Percentiles rank a stretch among this genome's conserved stretches.
These are phyloP conservation scores for Salpingus planirostris DNA, from an alignment of 2,888 invertebrate species.

Conservation along the genomic window DNA sequence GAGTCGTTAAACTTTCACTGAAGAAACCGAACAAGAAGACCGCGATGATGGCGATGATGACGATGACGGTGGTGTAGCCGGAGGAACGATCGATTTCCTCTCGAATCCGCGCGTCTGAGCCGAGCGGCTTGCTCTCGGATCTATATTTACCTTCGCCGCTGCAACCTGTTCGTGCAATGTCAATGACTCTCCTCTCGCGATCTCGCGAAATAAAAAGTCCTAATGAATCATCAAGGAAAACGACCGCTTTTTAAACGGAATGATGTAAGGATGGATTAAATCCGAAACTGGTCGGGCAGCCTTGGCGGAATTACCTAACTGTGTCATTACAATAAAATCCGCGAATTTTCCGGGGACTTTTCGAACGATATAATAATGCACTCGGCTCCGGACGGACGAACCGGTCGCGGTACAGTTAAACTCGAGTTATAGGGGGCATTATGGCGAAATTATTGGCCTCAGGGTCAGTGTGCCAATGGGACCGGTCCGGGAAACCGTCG, in stretches of 20 bases:
- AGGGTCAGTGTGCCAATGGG: conserved; percentile 8
- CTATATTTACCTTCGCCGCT: conserved; percentile 13
- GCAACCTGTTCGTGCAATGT: conserved; percentile 16
- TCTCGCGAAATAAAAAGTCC: no score
- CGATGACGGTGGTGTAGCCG: no score
- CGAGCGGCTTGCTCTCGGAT: no score
- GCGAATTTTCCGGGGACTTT: conserved; percentile 11
- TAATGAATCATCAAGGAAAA: conserved; percentile 36
- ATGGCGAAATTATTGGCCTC: conserved; percentile 8
- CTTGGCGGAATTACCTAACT: conserved; percentile 29
- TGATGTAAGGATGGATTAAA: conserved; percentile 22
- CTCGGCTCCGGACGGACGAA: conserved; percentile 3
- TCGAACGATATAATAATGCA: conserved; percentile 3
- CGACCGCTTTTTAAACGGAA: no score
- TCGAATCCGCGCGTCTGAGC: no score
- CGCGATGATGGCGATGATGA: no score
- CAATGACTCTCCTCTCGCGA: conserved; percentile 15
- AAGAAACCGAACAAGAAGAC: no score
- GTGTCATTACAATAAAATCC: conserved; percentile 26
- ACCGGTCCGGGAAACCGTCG: background rate
- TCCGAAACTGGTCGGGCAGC: conserved; percentile 16
- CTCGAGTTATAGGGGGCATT: conserved; percentile 9
- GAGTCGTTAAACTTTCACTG: no score
- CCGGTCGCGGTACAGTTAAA: conserved; percentile 8
- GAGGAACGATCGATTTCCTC: no score